Conservation (phyloP, 1,140 invertebrate genomes). For the Dendroctonus ponderosae region DNA sequence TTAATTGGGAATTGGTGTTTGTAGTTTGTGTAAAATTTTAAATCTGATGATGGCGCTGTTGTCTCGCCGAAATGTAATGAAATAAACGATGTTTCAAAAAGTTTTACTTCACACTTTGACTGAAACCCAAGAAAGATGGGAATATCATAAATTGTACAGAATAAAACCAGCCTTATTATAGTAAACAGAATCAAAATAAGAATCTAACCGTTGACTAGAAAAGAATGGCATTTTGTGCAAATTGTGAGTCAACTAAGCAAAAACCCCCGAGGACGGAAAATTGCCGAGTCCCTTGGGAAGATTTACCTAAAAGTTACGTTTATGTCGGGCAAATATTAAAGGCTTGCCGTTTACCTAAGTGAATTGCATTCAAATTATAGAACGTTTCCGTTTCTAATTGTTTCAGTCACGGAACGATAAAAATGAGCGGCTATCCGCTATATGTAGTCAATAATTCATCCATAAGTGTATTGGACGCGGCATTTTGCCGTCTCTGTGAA, state of each 20-base stretch:
- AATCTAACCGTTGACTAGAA: not conserved
- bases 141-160: too few relatives aligned
- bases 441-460: constrained; percentile 26
- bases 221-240: constrained; percentile 9
- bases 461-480: constrained; percentile 19
- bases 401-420: constrained; percentile 30
- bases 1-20: too few relatives aligned
- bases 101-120: too few relatives aligned
- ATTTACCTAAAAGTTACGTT: constrained; percentile 38
- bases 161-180: too few relatives aligned
- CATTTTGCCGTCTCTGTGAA: constrained; percentile 9
- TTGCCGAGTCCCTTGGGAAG: constrained; percentile 27
- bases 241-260: constrained; percentile 13
- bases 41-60: too few relatives aligned
- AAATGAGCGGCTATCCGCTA: constrained; percentile 18
- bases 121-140: too few relatives aligned
- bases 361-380: constrained; percentile 39
- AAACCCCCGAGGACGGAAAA: constrained; percentile 16
- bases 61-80: too few relatives aligned
- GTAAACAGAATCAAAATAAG: too few relatives aligned
- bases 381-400: constrained; percentile 36
- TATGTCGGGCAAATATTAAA: constrained; percentile 33
- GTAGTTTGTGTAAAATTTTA: too few relatives aligned
- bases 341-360: constrained; percentile 34
- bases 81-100: too few relatives aligned